Evolutionary conservation across 1,140 invertebrate genomes (phyloP).

Genomic region (Temnothorax longispinosus): DNA sequence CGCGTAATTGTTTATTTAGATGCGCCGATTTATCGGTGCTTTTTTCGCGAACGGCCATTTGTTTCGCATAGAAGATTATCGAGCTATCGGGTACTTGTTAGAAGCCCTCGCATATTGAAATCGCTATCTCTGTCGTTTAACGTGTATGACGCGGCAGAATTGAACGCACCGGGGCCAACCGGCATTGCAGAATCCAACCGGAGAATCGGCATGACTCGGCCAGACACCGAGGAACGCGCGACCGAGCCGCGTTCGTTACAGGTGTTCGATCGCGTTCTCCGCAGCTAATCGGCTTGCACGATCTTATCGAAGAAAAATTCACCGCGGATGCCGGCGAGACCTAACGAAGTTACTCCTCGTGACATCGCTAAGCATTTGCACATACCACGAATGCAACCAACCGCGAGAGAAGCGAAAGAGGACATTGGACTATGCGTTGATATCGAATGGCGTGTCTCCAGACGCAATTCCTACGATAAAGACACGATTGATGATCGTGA

Average conservation of each 20-base stretch:
- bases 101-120: constrained; percentile 30
- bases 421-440: constrained; percentile 54
- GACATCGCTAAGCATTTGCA: constrained; percentile 59
- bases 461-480: constrained; percentile 61
- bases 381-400: constrained; percentile 67
- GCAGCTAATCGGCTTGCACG: constrained; percentile 66
- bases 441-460: constrained; percentile 31
- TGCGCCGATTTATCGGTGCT: neutral
- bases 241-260: constrained; percentile 69
- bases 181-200: constrained; percentile 31
- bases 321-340: constrained; percentile 54
- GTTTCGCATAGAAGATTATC: neutral
- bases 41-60: neutral
- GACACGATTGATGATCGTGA: constrained; percentile 53
- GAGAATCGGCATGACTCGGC: constrained; percentile 42
- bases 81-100: constrained; percentile 12
- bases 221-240: constrained; percentile 55
- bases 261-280: constrained; percentile 68
- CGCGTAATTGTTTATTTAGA: constrained; percentile 27
- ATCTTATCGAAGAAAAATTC: constrained; percentile 71
- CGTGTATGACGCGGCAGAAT: constrained; percentile 54
- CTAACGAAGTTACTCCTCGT: constrained; percentile 64
- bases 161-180: neutral
- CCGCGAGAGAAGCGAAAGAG: constrained; percentile 56
- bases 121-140: constrained; percentile 44